Conservation (phyloP, 2,113 vertebrate genomes). For the Macquaria australasica region DNA sequence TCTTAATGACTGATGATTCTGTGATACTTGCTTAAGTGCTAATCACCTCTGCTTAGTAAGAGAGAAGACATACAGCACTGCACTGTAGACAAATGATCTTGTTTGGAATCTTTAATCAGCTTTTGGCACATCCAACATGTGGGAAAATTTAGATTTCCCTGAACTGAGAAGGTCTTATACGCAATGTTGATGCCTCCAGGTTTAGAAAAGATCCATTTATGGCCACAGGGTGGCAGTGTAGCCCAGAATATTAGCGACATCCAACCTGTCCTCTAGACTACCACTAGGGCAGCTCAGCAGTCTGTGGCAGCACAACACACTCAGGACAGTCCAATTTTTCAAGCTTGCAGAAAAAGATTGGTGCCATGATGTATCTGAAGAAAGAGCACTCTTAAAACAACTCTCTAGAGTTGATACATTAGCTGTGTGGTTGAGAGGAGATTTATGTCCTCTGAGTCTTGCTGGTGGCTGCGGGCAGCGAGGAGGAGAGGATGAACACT, state of each 20-base stretch:
- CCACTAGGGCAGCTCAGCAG: background rate
- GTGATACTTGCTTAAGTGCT: background rate
- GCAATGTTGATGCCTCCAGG: background rate
- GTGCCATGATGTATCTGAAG: constrained; percentile 14
- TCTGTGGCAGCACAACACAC: constrained; percentile 22
- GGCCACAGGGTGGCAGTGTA: constrained; percentile 65
- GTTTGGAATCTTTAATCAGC: background rate
- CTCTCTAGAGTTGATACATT: constrained; percentile 44
- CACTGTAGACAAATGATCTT: background rate
- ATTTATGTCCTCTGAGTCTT: constrained; percentile 54
- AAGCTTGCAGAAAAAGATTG: constrained; percentile 28
- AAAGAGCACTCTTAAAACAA: constrained; percentile 23
- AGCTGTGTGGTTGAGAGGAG: constrained; percentile 60
- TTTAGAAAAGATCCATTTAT: background rate
- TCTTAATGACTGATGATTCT: background rate
- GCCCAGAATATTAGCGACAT: constrained; percentile 1
- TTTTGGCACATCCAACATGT: background rate
- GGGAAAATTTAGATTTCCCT: background rate
- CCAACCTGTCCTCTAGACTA: background rate
- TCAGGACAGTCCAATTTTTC: background rate
- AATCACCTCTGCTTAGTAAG: background rate
- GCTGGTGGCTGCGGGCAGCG: constrained; percentile 62
- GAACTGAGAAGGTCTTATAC: background rate
- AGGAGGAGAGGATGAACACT: constrained; percentile 58
- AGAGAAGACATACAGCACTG: background rate